Conservation (phyloP, 2,797 vertebrate species). For the Arvicola amphibius region DNA sequence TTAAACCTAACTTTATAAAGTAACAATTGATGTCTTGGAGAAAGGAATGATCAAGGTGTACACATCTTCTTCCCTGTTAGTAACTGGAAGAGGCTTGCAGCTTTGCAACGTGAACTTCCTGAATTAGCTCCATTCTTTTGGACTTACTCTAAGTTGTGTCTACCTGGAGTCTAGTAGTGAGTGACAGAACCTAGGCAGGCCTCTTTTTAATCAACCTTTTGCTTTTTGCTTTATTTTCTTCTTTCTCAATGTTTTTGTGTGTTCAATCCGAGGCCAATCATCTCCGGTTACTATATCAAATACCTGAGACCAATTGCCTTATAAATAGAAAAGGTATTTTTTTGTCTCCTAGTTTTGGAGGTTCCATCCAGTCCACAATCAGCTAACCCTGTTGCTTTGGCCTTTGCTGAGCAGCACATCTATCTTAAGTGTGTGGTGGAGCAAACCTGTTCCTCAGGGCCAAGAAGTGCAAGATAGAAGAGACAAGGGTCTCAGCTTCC, state of each 20-base stretch:
- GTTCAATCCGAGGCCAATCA: background rate
- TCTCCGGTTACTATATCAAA: background rate
- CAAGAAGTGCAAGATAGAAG: background rate
- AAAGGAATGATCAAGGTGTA: conserved; percentile 77
- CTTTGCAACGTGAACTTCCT: background rate
- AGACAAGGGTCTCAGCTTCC: background rate
- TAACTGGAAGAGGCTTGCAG: conserved; percentile 89
- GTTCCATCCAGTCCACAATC: background rate
- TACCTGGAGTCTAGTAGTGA: too few species aligned
- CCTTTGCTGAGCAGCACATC: background rate
- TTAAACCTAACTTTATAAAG: too few species aligned
- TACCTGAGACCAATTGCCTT: background rate
- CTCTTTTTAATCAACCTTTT: background rate
- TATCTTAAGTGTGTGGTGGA: background rate
- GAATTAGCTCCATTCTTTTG: background rate
- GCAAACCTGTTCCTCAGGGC: background rate
- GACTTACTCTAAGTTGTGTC: background rate
- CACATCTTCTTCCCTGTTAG: conserved; percentile 89
- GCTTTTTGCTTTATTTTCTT: background rate
- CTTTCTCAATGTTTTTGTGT: background rate
- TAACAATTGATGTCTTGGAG: conserved; percentile 89
- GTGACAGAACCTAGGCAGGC: background rate
- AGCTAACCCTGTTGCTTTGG: background rate
- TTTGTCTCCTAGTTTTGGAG: background rate
- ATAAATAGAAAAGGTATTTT: background rate